Percentiles rank a stretch among this genome's conserved stretches.
Evolutionary conservation across 2,888 invertebrate genomes (phyloP).

Genomic region (Gymnosoma rotundatum): DNA sequence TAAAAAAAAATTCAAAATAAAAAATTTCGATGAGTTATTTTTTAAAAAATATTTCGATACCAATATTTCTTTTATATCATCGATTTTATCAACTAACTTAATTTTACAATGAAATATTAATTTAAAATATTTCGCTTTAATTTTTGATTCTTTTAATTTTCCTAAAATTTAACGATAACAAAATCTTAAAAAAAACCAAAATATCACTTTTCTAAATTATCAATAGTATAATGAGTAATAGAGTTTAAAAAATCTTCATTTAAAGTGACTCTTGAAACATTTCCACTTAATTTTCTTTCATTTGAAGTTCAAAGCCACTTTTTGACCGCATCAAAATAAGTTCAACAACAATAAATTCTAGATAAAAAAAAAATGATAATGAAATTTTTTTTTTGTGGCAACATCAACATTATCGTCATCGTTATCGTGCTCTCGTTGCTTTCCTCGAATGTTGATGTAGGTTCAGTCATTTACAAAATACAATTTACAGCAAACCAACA

Average conservation of each 20-base stretch:
- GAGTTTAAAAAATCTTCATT: neutral
- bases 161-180: no score
- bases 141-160: no score
- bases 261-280: neutral
- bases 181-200: no score
- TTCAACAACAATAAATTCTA: conserved; percentile 38
- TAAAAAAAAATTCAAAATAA: no score
- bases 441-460: conserved; percentile 59
- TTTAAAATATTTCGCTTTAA: no score
- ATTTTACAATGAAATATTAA: no score
- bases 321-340: conserved; percentile 9
- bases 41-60: no score
- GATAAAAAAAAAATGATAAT: conserved; percentile 47
- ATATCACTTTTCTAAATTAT: no score
- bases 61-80: no score
- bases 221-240: no score
- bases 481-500: conserved; percentile 12
- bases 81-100: no score
- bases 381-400: conserved; percentile 31
- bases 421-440: conserved; percentile 23
- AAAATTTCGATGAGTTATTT: no score
- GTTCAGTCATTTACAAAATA: conserved; percentile 50
- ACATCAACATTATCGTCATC: conserved; percentile 15
- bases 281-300: conserved; percentile 53
- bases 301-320: conserved; percentile 69